Evolutionary conservation across 1,140 invertebrate species (phyloP).

Genomic region (Sipha flava): DNA sequence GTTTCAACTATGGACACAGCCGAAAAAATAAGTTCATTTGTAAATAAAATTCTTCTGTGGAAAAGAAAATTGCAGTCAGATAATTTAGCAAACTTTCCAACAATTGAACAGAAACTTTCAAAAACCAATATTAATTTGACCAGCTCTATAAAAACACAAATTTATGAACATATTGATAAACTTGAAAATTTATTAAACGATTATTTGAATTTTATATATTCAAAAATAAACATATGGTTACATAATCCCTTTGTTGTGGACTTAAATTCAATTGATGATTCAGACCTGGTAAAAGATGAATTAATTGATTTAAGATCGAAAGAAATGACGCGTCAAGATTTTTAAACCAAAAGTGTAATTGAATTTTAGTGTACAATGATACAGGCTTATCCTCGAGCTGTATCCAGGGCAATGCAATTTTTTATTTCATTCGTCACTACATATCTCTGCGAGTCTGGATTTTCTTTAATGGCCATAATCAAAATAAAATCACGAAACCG

Average conservation of each 20-base stretch:
- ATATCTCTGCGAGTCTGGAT: not conserved
- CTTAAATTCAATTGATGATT: not conserved
- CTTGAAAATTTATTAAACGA: not conserved
- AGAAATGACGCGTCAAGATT: not conserved
- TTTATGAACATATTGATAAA: not conserved
- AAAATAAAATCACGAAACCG: not conserved
- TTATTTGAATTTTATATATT: not conserved
- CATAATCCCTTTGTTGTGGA: not conserved
- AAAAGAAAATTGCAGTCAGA: not conserved
- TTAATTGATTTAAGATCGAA: not conserved
- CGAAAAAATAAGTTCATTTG: not conserved
- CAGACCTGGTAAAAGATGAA: not conserved
- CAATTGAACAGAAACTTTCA: not conserved
- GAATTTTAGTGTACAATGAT: not conserved
- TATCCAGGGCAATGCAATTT: not conserved
- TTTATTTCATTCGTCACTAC: not conserved
- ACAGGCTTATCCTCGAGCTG: not conserved
- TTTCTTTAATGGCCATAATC: not conserved
- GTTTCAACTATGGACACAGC: not conserved
- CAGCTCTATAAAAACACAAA: not conserved
- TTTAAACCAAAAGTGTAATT: not conserved
- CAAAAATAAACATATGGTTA: not conserved
- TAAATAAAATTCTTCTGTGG: not conserved
- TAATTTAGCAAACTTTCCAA: not conserved
- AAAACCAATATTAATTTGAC: not conserved